Percentiles rank a stretch among this genome's conserved stretches.
These are phyloP conservation scores for Oreochromis mossambicus DNA, from an alignment of 2,797 vertebrate genomes.

Conservation along the genomic window DNA sequence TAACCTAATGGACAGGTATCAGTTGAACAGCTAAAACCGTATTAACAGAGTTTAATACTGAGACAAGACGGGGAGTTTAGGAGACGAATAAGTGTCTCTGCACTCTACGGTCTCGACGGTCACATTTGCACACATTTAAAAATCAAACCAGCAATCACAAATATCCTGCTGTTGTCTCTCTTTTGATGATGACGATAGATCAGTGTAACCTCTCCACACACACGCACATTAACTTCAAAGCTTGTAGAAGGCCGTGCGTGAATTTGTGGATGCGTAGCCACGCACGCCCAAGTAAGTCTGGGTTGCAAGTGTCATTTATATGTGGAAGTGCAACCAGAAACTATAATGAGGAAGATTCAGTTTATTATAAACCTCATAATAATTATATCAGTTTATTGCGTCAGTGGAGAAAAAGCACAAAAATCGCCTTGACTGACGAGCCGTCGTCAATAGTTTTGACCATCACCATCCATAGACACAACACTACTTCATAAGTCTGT, in stretches of 20 bases:
- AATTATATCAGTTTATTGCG: neutral
- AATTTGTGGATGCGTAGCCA: neutral
- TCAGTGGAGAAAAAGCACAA: neutral
- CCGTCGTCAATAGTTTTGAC: neutral
- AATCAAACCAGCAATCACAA: neutral
- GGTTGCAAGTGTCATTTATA: neutral
- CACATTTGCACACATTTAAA: neutral
- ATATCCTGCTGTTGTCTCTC: neutral
- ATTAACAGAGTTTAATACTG: neutral
- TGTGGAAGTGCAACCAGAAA: neutral
- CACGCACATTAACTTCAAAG: neutral
- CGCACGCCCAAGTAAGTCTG: neutral
- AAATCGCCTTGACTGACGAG: fast-evolving
- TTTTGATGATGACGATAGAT: neutral
- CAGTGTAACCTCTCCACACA: neutral
- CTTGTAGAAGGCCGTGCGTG: neutral
- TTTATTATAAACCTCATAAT: neutral
- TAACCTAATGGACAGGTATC: neutral
- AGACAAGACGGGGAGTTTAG: neutral
- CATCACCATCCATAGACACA: neutral
- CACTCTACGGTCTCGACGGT: neutral
- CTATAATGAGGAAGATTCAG: neutral
- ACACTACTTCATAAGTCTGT: neutral
- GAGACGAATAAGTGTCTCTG: neutral
- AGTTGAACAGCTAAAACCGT: neutral